These are phyloP conservation scores for Tineola bisselliella DNA, from an alignment of 2,888 invertebrate species.

Conservation along the genomic window DNA sequence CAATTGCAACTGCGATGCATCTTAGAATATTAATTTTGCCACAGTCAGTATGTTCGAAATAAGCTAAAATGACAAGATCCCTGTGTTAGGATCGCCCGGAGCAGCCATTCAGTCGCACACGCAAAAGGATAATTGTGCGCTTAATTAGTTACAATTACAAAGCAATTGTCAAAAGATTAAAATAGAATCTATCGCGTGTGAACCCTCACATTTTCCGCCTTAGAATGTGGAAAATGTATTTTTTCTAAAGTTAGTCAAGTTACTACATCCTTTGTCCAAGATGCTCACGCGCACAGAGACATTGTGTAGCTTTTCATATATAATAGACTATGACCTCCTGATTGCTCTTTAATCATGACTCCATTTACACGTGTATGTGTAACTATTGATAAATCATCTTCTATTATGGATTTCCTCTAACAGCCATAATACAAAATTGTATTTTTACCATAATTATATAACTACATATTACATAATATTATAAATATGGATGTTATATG, in stretches of 20 bases:
- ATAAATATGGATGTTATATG: neutral
- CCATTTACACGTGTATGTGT: constrained; percentile 31
- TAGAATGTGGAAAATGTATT: constrained; percentile 53
- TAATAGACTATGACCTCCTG: constrained; percentile 39
- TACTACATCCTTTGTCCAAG: constrained; percentile 45
- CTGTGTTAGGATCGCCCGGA: constrained; percentile 12
- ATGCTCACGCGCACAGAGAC: constrained; percentile 43
- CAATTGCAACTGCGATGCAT: neutral
- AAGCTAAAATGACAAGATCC: neutral
- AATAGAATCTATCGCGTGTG: constrained; percentile 61
- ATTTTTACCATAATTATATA: neutral
- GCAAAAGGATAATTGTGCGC: constrained; percentile 36
- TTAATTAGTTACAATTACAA: constrained; percentile 52
- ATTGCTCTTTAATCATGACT: constrained; percentile 45
- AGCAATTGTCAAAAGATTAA: constrained; percentile 57
- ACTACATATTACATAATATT: neutral
- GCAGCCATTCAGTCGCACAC: constrained; percentile 29
- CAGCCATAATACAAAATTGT: neutral
- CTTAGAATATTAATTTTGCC: neutral
- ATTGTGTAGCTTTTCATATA: constrained; percentile 16
- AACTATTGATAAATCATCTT: no score
- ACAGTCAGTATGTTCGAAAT: neutral
- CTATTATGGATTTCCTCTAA: no score
- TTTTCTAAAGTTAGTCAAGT: constrained; percentile 26
- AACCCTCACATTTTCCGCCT: constrained; percentile 44